phyloP scores from a whole-genome alignment of 1,140 invertebrate species.

The Hyphantria cunea region DNA sequence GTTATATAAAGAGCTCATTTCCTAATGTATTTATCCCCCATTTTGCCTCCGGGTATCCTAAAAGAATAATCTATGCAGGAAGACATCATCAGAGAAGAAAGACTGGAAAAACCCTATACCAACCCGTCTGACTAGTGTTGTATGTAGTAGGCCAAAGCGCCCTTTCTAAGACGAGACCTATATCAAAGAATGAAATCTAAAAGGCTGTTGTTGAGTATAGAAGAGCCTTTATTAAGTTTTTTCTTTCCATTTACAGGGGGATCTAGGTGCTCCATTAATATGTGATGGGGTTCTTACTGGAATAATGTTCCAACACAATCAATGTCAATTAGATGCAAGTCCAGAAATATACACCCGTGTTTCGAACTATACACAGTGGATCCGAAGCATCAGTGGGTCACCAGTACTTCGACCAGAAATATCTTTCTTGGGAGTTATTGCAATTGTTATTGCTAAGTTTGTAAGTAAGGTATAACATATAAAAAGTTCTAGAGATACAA shows the following conservation, averaged over 20 bases:
- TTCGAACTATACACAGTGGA: slow-evolving; percentile 52
- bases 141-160: too few species aligned
- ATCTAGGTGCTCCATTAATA: slow-evolving; percentile 46
- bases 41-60: too few species aligned
- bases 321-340: slow-evolving; percentile 31
- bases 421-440: slow-evolving; percentile 28
- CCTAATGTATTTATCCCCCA: too few species aligned
- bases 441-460: slow-evolving; percentile 27
- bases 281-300: slow-evolving; percentile 47
- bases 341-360: slow-evolving; percentile 57
- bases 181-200: too few species aligned
- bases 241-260: slow-evolving; percentile 55
- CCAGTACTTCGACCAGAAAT: slow-evolving; percentile 35
- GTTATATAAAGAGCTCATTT: too few species aligned
- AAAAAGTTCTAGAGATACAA: background rate
- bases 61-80: too few species aligned
- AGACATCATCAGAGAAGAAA: too few species aligned
- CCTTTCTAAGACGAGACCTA: too few species aligned
- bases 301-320: slow-evolving; percentile 38
- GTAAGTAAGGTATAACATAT: slow-evolving; percentile 10
- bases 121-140: too few species aligned
- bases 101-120: too few species aligned
- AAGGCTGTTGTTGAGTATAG: too few species aligned
- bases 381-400: slow-evolving; percentile 35
- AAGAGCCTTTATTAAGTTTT: too few species aligned